A percentile compares a stretch with the other conserved stretches of the same genome.
Evolutionary conservation across 2,113 vertebrate genomes (phyloP).

Genomic region (Clarias magur): DNA sequence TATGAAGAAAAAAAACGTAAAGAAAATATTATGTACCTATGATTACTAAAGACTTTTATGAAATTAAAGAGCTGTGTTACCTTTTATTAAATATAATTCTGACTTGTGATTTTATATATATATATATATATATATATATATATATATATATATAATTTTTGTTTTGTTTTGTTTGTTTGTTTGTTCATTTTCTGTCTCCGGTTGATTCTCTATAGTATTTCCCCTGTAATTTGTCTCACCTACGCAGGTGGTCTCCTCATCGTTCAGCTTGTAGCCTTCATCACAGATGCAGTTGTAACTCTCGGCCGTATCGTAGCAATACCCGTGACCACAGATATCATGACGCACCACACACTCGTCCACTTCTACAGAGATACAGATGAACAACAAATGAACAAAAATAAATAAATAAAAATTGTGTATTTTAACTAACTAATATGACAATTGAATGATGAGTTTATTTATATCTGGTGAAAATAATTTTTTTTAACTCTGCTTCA

Average conservation of each 20-base stretch:
- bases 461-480: not conserved
- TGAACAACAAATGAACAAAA: conserved; percentile 24
- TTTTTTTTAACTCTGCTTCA: no score
- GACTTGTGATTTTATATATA: not conserved
- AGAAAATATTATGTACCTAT: no score
- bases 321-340: conserved; percentile 87
- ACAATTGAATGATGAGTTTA: not conserved
- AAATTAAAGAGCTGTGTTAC: not conserved
- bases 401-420: no score
- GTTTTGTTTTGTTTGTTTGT: not conserved
- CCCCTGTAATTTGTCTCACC: conserved; percentile 73
- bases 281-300: conserved; percentile 90
- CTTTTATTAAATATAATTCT: no score
- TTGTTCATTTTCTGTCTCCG: not conserved
- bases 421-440: no score
- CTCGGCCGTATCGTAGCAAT: conserved; percentile 87
- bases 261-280: conserved; percentile 79
- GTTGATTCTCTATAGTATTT: not conserved
- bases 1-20: not conserved
- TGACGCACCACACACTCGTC: conserved; percentile 90
- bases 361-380: conserved; percentile 78
- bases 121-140: not conserved
- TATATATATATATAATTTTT: no score
- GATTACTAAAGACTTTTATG: no score
- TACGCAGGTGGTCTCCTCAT: conserved; percentile 79